Conservation (phyloP, 2,888 invertebrate genomes). For the Tenthredo amoena region DNA sequence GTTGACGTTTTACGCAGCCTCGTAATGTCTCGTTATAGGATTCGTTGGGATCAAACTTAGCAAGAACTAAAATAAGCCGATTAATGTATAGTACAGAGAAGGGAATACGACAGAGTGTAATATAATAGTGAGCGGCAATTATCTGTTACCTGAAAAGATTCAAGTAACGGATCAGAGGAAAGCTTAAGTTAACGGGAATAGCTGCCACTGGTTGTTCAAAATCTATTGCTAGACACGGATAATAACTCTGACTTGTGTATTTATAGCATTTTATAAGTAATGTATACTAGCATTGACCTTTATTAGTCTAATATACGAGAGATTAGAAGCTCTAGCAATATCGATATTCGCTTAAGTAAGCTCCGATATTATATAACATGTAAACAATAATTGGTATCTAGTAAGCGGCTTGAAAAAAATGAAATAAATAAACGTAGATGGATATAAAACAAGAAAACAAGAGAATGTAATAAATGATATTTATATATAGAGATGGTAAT, state of each 20-base stretch:
- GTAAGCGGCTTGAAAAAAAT: not conserved
- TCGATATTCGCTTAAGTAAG: conserved; percentile 18
- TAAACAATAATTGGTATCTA: conserved; percentile 16
- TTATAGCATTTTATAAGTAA: conserved; percentile 45
- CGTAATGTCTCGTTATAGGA: not conserved
- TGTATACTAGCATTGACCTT: conserved; percentile 22
- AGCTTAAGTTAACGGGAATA: not conserved
- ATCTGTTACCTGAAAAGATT: not conserved
- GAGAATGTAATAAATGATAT: conserved; percentile 34
- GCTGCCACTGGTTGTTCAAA: not conserved
- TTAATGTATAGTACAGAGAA: not conserved
- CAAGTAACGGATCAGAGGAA: not conserved
- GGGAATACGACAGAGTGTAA: conserved; percentile 13
- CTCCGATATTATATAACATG: conserved; percentile 4
- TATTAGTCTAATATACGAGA: conserved; percentile 13
- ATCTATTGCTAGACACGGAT: conserved; percentile 13
- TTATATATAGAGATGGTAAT: conserved; percentile 34
- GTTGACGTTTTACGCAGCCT: not conserved
- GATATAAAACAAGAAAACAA: not conserved
- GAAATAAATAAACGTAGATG: conserved; percentile 17
- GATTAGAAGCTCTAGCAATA: conserved; percentile 7
- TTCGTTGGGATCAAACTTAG: not conserved
- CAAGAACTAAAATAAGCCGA: not conserved
- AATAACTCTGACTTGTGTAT: conserved; percentile 39
- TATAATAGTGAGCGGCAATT: not conserved